Evolutionary conservation across 2,888 invertebrate species (phyloP).

Genomic region (Cantharis rustica): DNA sequence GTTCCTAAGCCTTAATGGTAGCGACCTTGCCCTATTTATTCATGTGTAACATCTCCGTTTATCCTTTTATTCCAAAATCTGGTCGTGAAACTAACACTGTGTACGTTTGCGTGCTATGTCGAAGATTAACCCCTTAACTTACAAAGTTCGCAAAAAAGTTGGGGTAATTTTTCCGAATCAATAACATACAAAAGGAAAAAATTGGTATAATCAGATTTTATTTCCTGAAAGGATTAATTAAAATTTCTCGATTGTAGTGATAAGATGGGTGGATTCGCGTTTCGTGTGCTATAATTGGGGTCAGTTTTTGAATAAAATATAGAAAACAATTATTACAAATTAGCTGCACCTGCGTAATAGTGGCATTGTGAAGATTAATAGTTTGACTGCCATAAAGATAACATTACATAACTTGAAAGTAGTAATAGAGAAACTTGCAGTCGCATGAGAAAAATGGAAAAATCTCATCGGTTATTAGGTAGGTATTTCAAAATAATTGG

Average conservation of each 20-base stretch:
- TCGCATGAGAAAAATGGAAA: background rate
- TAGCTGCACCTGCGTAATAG: background rate
- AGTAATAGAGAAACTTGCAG: background rate
- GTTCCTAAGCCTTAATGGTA: conserved; percentile 1
- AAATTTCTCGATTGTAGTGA: background rate
- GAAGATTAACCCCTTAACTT: conserved; percentile 1
- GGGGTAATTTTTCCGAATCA: conserved; percentile 1
- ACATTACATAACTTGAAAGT: background rate
- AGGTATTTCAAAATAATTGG: background rate
- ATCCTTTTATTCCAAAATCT: conserved; percentile 12
- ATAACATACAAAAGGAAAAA: background rate
- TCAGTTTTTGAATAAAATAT: background rate
- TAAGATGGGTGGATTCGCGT: background rate
- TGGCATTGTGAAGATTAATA: background rate
- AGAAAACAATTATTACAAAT: background rate
- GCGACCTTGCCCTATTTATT: conserved; percentile 13
- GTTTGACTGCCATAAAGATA: background rate
- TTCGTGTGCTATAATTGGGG: background rate
- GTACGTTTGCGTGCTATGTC: background rate
- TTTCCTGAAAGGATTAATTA: background rate
- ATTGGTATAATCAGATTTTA: background rate
- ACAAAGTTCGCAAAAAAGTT: background rate
- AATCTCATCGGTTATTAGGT: background rate
- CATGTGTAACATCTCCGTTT: conserved; percentile 1
- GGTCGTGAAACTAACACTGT: background rate